A percentile compares a stretch with the other conserved stretches of the same genome.
phyloP scores from a whole-genome alignment of 2,113 vertebrate species.

The Tragelaphus scriptus region DNA sequence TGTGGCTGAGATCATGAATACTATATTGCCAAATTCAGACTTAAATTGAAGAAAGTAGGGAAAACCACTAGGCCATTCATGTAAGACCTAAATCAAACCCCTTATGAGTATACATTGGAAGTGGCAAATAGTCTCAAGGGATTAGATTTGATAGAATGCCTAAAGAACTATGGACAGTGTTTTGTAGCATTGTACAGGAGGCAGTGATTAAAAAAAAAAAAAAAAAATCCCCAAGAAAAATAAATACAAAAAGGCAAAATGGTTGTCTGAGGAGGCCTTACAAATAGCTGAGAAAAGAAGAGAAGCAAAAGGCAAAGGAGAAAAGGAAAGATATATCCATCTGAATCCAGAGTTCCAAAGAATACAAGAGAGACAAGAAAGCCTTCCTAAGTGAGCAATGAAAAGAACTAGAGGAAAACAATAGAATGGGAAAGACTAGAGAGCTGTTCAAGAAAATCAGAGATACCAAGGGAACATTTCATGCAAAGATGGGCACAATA shows the following conservation, averaged over 20 bases:
- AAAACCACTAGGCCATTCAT: neutral
- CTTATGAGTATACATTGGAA: neutral
- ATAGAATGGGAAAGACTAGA: neutral
- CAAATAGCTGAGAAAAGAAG: neutral
- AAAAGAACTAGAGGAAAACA: neutral
- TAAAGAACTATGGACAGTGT: neutral
- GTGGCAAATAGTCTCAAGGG: neutral
- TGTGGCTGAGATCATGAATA: neutral
- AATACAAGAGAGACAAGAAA: neutral
- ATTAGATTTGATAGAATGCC: neutral
- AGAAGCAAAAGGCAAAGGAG: neutral
- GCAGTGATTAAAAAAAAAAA: neutral
- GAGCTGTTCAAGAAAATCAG: neutral
- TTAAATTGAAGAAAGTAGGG: neutral
- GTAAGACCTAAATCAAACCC: neutral
- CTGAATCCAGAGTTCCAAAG: neutral
- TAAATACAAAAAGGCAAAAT: neutral
- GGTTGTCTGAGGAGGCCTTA: neutral
- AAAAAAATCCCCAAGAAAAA: neutral
- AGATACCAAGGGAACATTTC: neutral
- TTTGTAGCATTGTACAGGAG: neutral
- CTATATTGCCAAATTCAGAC: neutral
- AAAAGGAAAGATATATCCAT: neutral
- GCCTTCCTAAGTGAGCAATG: neutral
- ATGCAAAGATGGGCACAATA: neutral